A percentile compares a stretch with the other conserved stretches of the same genome.
Evolutionary conservation across 1,140 invertebrate species (phyloP).

Genomic region (Drosophila funebris): DNA sequence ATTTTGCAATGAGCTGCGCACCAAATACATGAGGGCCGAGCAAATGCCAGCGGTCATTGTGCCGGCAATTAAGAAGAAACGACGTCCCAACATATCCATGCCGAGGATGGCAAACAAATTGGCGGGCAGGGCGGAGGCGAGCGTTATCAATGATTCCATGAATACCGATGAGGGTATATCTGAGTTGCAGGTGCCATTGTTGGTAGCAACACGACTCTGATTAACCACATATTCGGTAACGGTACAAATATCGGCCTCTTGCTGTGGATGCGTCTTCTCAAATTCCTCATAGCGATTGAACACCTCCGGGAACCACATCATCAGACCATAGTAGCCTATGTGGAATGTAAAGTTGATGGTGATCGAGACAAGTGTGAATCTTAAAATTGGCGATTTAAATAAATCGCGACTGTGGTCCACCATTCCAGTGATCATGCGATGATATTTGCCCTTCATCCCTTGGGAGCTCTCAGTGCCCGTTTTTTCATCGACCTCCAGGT

Average conservation of each 20-base stretch:
- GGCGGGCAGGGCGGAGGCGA: constrained; percentile 92
- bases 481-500: constrained; percentile 89
- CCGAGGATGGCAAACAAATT: constrained; percentile 91
- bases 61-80: constrained; percentile 94
- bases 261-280: constrained; percentile 86
- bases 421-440: constrained; percentile 89
- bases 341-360: constrained; percentile 95
- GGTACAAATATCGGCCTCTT: constrained; percentile 89
- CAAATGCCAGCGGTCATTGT: constrained; percentile 93
- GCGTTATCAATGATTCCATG: constrained; percentile 93
- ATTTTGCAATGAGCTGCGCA: constrained; percentile 92
- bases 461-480: constrained; percentile 83
- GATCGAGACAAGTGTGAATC: constrained; percentile 92
- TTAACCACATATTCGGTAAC: constrained; percentile 91
- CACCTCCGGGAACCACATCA: constrained; percentile 96
- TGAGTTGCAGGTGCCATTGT: constrained; percentile 86
- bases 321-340: constrained; percentile 94
- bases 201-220: constrained; percentile 86
- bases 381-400: constrained; percentile 90
- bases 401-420: constrained; percentile 91
- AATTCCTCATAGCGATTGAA: constrained; percentile 94
- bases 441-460: constrained; percentile 86
- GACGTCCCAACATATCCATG: constrained; percentile 92
- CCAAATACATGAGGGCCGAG: constrained; percentile 93
- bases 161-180: constrained; percentile 91